Conservation (phyloP, 2,888 invertebrate species). For the Hylaea fasciaria region DNA sequence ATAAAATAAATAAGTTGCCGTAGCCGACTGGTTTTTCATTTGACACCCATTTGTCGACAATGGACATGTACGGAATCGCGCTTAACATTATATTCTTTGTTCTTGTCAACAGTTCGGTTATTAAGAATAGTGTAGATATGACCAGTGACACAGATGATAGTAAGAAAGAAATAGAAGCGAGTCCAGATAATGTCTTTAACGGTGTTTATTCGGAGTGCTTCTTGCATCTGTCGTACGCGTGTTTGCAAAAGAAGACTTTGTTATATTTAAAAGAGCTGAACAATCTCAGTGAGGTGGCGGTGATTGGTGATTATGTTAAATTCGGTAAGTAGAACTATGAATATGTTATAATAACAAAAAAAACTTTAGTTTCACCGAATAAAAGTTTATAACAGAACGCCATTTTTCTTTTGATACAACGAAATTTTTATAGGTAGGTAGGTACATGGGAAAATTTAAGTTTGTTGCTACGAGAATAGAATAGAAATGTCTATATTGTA, state of each 20-base stretch:
- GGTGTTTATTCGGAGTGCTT: slow-evolving; percentile 84
- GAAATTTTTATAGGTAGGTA: no score
- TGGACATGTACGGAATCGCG: slow-evolving; percentile 56
- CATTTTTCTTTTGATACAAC: no score
- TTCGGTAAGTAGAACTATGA: slow-evolving; percentile 69
- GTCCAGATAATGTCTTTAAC: slow-evolving; percentile 71
- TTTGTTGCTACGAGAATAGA: no score
- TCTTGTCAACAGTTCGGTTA: slow-evolving; percentile 6
- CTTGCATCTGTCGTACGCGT: slow-evolving; percentile 82
- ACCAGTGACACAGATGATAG: slow-evolving; percentile 30
- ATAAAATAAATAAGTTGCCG: slow-evolving; percentile 72
- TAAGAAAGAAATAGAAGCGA: slow-evolving; percentile 31
- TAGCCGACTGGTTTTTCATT: slow-evolving; percentile 61
- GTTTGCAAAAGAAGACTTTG: slow-evolving; percentile 84
- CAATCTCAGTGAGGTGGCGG: slow-evolving; percentile 79
- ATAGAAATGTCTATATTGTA: no score
- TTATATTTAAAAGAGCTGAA: slow-evolving; percentile 83
- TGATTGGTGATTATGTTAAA: slow-evolving; percentile 83
- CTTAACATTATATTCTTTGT: slow-evolving; percentile 43
- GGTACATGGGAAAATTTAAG: no score
- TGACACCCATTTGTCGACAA: slow-evolving; percentile 47
- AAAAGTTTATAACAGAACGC: no score
- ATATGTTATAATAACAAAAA: no score
- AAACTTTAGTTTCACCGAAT: no score
- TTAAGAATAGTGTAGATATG: slow-evolving; percentile 14